Evolutionary conservation across 1,140 invertebrate genomes (phyloP), one percentile per base, ranked within the genome.

Genomic region (Pseudomyrmex pallidus): DNA sequence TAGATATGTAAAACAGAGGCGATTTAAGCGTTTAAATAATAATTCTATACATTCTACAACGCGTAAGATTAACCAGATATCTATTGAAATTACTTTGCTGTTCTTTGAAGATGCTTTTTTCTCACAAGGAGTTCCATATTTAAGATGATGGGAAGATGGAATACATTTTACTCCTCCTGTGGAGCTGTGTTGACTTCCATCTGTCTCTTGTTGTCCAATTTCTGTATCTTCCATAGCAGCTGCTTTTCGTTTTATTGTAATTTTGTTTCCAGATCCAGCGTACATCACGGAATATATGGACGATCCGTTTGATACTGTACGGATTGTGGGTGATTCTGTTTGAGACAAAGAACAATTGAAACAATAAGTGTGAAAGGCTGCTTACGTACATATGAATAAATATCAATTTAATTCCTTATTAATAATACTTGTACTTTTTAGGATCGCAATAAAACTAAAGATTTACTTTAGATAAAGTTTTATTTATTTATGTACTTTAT

Each of bases 281-380:
- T 97, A 97, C 95, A 97, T 96, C 61, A 97, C 96, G 87, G 97
- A 97, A 93, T 97, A 97, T 89, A 97, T 95, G 56, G 96, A 96
- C 59, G 96, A 95, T 77, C 96, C 96, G 94, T 96, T 96, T 62
- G 96, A 95, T 25, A 96, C 95, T 68, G 95, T 94, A 92, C 95
- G 95, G 85, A 95, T 95, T 85, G 95, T 94, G 76, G 95, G 94
- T 2, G 94, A 85, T 61, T 90, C 85, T 88, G 73, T 73, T 67
- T 61, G 57, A 1, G 35, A 7, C 1, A 35, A 35, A 62, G 22
- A 48, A 61, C 7, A 78, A 61, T 52, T 12, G 25, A 66, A 15
- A 74, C 2, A 74, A 78, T 57, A 52, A 7, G 5, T 7, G 5
- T 35, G 17, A 59, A 9, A 57, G 59, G 7, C 35, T 35, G 57